A percentile compares a stretch with the other conserved stretches of the same genome.
phyloP scores from a whole-genome alignment of 2,888 invertebrate species.

The Leucophenga maculata region DNA sequence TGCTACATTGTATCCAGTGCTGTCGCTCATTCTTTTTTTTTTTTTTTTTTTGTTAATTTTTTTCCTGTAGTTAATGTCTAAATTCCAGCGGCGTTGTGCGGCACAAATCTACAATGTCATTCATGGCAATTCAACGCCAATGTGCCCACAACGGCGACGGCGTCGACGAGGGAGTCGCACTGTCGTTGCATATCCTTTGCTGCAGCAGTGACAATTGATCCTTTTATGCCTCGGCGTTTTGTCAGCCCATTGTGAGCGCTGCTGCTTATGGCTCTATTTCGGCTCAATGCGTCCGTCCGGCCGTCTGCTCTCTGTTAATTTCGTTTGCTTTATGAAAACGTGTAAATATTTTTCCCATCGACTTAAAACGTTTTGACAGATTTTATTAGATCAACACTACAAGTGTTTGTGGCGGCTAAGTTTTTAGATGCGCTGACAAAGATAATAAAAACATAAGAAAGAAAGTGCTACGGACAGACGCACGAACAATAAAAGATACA shows the following conservation, averaged over 20 bases:
- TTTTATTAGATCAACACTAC: conserved; percentile 65
- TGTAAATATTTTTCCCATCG: conserved; percentile 66
- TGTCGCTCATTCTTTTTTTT: neutral
- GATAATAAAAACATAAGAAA: no score
- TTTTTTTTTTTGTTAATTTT: neutral
- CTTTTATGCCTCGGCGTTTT: no score
- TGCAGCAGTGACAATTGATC: no score
- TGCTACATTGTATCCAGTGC: neutral
- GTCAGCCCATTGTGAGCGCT: neutral
- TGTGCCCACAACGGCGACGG: no score
- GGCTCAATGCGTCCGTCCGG: neutral
- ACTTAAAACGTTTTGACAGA: conserved; percentile 67
- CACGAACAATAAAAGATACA: neutral
- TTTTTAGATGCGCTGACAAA: no score
- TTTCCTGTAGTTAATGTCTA: neutral
- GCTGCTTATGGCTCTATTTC: neutral
- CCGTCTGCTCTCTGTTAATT: neutral
- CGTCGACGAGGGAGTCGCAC: no score
- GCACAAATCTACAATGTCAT: no score
- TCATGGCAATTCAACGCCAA: no score
- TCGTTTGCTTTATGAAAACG: conserved; percentile 33
- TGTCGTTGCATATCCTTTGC: no score
- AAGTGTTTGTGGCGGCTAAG: conserved; percentile 44
- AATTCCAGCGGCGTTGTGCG: neutral
- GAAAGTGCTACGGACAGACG: neutral